Evolutionary conservation across 2,113 vertebrate genomes (phyloP).

Genomic region (Rutilus rutilus): DNA sequence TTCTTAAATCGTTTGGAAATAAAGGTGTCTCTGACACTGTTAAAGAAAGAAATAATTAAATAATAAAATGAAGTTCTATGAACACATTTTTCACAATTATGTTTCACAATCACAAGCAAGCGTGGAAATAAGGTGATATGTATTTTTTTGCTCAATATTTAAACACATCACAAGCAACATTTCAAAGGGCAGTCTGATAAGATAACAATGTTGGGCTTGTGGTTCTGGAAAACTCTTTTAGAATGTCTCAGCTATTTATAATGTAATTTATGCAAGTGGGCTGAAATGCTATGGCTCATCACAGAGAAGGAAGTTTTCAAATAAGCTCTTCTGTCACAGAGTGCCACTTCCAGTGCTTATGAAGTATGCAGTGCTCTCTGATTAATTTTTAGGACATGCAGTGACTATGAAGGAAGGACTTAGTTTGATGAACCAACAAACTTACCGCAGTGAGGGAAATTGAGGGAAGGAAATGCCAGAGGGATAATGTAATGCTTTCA

Average conservation of each 20-base stretch:
- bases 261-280: slow-evolving; percentile 47
- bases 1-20: no score
- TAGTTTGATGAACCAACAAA: slow-evolving; percentile 16
- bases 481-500: neutral
- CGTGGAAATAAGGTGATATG: neutral
- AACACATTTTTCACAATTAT: neutral
- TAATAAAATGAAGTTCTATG: neutral
- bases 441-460: neutral
- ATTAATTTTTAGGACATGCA: slow-evolving; percentile 46
- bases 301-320: slow-evolving; percentile 47
- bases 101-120: no score
- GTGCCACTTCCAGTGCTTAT: neutral
- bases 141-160: no score
- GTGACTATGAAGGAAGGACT: slow-evolving; percentile 23
- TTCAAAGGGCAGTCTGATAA: neutral
- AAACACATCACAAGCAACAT: neutral
- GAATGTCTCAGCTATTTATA: slow-evolving; percentile 46
- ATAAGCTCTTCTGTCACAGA: slow-evolving; percentile 49
- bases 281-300: slow-evolving; percentile 55
- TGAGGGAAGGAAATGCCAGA: neutral
- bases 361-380: neutral
- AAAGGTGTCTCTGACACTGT: no score
- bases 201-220: slow-evolving; percentile 32
- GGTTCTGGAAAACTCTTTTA: slow-evolving; percentile 17
- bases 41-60: no score